These are phyloP conservation scores for Synodontis membranacea DNA, from an alignment of 2,113 vertebrate genomes.

Conservation along the genomic window DNA sequence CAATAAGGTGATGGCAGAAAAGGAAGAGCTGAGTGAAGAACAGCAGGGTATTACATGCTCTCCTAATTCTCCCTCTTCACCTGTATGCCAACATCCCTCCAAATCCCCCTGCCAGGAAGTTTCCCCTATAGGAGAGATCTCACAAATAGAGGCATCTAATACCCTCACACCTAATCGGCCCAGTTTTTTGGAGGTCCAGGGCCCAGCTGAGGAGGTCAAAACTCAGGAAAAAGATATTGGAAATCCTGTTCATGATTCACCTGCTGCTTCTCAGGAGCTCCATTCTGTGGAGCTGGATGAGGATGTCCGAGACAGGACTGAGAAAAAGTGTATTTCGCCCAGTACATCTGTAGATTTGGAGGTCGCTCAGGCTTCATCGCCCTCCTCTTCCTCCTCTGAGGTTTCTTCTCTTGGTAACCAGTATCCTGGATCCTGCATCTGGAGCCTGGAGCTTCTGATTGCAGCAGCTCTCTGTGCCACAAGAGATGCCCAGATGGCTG, in stretches of 20 bases:
- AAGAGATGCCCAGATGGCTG: conserved; percentile 72
- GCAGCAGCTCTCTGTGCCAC: conserved; percentile 82
- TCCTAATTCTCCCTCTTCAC: conserved; percentile 12
- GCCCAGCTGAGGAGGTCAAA: conserved; percentile 56
- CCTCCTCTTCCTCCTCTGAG: neutral
- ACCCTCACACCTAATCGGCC: conserved; percentile 51
- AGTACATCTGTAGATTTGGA: conserved; percentile 4
- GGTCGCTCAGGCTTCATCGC: conserved; percentile 27
- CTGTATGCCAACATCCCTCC: conserved; percentile 22
- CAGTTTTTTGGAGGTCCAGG: conserved; percentile 51
- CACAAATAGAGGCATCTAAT: conserved; percentile 58
- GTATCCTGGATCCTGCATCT: conserved; percentile 73
- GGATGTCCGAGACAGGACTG: conserved; percentile 10
- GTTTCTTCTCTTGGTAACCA: conserved; percentile 54
- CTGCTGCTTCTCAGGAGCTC: conserved; percentile 20
- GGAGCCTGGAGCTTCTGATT: conserved; percentile 86
- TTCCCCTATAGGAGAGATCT: neutral
- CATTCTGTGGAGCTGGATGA: neutral
- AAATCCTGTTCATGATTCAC: conserved; percentile 12
- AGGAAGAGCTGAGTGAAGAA: conserved; percentile 14
- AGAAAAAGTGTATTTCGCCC: conserved; percentile 16
- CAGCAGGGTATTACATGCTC: neutral
- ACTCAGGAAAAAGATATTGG: conserved; percentile 41
- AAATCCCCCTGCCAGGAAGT: conserved; percentile 29
- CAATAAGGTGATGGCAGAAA: conserved; percentile 33